Evolutionary conservation across 1,140 invertebrate genomes (phyloP), one percentile per base, ranked within the genome.

Genomic region (Drosophila varians): DNA sequence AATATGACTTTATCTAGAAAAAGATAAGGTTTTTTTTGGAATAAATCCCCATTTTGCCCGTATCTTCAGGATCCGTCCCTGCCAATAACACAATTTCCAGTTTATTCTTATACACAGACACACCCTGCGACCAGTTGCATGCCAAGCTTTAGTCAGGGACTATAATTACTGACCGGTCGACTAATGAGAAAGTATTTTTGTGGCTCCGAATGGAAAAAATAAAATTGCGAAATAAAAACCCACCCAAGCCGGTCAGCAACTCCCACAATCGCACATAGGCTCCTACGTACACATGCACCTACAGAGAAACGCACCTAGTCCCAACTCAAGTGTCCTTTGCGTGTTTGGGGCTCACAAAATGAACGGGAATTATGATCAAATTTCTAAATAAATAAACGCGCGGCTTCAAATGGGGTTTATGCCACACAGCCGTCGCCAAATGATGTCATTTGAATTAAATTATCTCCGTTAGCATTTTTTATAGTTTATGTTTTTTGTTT

Each of bases 401-500:
- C 68, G 49, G 58, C 47, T 66, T 46, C 56, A 62, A 82, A 82
- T 42, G 61, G 26, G 52, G 21, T 34, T 73, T 51, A 40, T 53
- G 64, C 52, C 61, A 40, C 49, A 68, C 52, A 74, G 49, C 61
- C 72, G 69, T 72, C 69, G 68, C 69, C 47, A 71, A 76, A 84
- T 84, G 79, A 84, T 84, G 80, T 84, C 80, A 84, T 87, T 73
- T 86, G 72, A 76, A 74, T 70, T 76, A 61, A 70, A 74, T 74
- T 38, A 86, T 65, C 51, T 42, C 38, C 76, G 23, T 58, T 48
- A 52, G 47, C 23, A n/a, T 23, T 47, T 72, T 55, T 55, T 72
- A 18, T 52, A 16, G 8, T 42, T 18, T 14, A 65, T 65, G 70
- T 14, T 19, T 40, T 5, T 18, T n/a, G 18, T 26, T 58, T 31